Base-by-base conservation (phyloP, 1,140 invertebrate genomes). In the Leucophenga varia region DNA sequence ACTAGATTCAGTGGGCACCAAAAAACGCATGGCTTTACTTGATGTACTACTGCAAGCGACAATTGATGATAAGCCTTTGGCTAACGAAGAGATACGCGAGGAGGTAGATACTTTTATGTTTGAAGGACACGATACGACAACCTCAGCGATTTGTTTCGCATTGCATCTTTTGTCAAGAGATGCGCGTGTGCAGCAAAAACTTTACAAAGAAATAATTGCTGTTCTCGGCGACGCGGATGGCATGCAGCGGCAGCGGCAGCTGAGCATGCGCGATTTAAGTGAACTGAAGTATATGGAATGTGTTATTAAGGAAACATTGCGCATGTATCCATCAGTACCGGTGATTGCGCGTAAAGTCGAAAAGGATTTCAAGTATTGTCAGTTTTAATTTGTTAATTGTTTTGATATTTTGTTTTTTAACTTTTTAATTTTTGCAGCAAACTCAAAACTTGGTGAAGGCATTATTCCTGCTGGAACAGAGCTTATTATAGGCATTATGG, bases 31-130 rank as follows among this genome's bases (percentile, higher is more conserved):
- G 50, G 86, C 85, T 1, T 84, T 90, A 64, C 63, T 90, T 35
- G 88, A 90, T 77, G 71, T 88, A 25, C 61, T 91, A 12, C 67
- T 90, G 3, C 76, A 82, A 61, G 76, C 79, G 41, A 78, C 72
- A 12, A 61, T 79, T 5, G 76, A 79, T 43, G 81, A 76, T 1
- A 65, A 73, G 28, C 63, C 69, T 1, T 61, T 88, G 37, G 79
- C 77, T 5, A 77, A 85, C 56, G 69, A 77, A 19, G 85, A 87
- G 57, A 86, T 90, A 28, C 61, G 79, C 35, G 81, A 86, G 67
- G 82, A 86, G 76, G 82, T 86, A 3, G 82, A 85, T 48, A 87
- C 85, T 1, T 87, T 87, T 50, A 84, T 86, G 80, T 86, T 87
- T 64, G 85, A 83, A 77, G 69, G 69, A 0, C 69, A 72, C 17